Base-by-base conservation (phyloP, 1,140 invertebrate genomes). In the Papilio polyxenes region DNA sequence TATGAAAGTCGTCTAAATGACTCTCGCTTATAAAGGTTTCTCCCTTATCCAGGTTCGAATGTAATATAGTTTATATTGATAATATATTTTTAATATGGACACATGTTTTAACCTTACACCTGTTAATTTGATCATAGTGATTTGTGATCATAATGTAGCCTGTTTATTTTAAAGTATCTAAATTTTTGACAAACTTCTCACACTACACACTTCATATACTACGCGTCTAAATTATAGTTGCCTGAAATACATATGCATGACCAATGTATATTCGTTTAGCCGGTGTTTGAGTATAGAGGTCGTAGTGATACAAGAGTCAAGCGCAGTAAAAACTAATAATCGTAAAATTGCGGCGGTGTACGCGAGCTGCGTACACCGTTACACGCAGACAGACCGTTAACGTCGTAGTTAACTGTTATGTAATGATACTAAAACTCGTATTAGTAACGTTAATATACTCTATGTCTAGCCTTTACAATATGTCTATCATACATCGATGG, bases 331-430 rank as follows among this genome's bases (percentile, higher is more conserved):
- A 83, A 83, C 75, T 82, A 81, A 82, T 84, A 81, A 85, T 49
- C 82, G 76, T 79, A 59, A 62, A 79, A 79, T 62, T 79, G 74
- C 74, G 74, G 37, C 17, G 44, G 74, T 72, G 11, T 48, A 48
- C 44, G 74, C 74, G 74, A 75, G 40, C 72, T 44, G 44, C 8
- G 72, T 40, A 48, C 74, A 75, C 74, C 74, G 74, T 75, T 75
- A 75, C 9, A 10, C 72, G 37, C 48, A 51, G n/a, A 76, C 75
- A 76, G 83, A 83, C 85, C 86, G 85, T 87, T 84, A 85, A 83
- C 83, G 83, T 83, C 81, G 82, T 81, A 80, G 79, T 84, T 85
- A 88, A 86, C 85, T 74, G 85, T 88, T 86, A 85, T 72, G 81
- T 87, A 88, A 88, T 44, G 82, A 44, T 75, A 72, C 56, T 69